Evolutionary conservation across 2,797 vertebrate species (phyloP).

Genomic region (Neopelma chrysocephalum): DNA sequence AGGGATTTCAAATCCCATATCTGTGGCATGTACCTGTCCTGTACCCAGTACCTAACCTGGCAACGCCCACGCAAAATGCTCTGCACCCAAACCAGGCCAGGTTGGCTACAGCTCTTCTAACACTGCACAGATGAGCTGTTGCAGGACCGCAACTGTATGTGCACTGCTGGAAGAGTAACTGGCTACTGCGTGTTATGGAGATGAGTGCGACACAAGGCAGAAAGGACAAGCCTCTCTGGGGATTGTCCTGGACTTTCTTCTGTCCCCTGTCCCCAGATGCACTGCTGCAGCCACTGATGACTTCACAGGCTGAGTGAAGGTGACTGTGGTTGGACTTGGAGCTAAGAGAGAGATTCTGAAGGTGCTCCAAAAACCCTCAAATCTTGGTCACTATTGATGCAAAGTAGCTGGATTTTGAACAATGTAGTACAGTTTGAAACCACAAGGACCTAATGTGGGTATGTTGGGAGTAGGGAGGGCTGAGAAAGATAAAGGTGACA

Average conservation of each 20-base stretch:
- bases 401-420: neutral
- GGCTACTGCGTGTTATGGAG: fast-evolving
- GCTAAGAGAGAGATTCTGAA: neutral
- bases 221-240: neutral
- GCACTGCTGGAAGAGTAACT: neutral
- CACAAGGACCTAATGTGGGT: neutral
- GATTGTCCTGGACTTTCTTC: neutral
- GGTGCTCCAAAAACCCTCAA: neutral
- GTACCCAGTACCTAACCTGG: neutral
- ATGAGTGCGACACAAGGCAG: fast-evolving
- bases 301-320: neutral
- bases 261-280: neutral
- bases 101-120: neutral
- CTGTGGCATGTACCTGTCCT: neutral
- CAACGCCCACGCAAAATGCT: neutral
- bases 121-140: neutral
- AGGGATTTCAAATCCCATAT: neutral
- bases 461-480: neutral
- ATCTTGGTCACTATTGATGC: neutral
- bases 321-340: neutral
- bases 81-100: fast-evolving
- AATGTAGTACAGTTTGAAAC: neutral
- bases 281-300: neutral
- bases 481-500: neutral
- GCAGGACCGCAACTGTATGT: neutral